A percentile compares a stretch with the other conserved stretches of the same genome.
These are phyloP conservation scores for Crocuta crocuta DNA, from an alignment of 2,113 vertebrate genomes.

Conservation along the genomic window DNA sequence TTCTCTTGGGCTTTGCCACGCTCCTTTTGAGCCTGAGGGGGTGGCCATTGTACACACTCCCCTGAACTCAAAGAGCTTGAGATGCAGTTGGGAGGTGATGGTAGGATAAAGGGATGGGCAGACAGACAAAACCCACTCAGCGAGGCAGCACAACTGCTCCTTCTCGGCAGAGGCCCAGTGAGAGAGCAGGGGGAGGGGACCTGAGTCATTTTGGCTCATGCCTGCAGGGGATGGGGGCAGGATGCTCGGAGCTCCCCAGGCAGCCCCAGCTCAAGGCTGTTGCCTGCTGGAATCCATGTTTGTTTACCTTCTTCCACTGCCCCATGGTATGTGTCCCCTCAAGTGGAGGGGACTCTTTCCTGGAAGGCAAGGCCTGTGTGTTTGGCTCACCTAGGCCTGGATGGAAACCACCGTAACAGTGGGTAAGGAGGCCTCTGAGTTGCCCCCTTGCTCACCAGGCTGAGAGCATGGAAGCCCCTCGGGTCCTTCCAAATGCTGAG, in stretches of 20 bases:
- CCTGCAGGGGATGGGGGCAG: not conserved
- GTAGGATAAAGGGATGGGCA: not conserved
- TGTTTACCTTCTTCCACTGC: not conserved
- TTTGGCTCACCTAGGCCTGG: not conserved
- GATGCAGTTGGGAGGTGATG: accelerated
- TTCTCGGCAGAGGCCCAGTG: not conserved
- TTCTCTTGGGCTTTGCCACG: not conserved
- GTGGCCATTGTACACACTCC: not conserved
- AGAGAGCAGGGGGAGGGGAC: not conserved
- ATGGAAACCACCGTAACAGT: not conserved
- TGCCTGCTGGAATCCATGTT: not conserved
- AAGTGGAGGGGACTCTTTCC: not conserved
- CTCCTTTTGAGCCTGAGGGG: not conserved
- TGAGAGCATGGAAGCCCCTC: not conserved
- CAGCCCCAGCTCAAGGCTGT: not conserved
- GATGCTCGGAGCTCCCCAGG: not conserved
- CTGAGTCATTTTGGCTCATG: not conserved
- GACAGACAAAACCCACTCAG: not conserved
- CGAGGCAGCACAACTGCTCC: not conserved
- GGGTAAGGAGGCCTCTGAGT: not conserved
- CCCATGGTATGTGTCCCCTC: not conserved
- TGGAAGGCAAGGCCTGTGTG: not conserved
- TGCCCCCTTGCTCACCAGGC: not conserved
- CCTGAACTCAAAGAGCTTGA: not conserved
- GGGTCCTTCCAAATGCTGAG: not conserved